Evolutionary conservation across 2,888 invertebrate genomes (phyloP).

Genomic region (Protonemura montana): DNA sequence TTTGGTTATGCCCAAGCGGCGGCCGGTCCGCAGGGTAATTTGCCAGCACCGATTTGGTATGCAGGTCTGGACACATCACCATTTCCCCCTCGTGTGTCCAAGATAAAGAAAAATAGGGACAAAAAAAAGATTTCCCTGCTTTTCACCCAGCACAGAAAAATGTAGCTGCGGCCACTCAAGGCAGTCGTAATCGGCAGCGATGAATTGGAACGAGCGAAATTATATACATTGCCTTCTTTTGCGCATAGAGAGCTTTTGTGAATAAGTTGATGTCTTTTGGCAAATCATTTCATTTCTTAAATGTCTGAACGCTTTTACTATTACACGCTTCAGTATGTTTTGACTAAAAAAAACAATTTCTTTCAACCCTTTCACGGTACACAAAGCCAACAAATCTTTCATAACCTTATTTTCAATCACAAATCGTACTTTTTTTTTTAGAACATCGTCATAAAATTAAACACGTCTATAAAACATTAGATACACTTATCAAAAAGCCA

Average conservation of each 20-base stretch:
- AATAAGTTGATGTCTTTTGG: background rate
- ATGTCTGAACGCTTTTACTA: background rate
- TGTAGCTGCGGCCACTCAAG: background rate
- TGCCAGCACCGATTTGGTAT: constrained; percentile 44
- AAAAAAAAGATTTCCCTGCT: background rate
- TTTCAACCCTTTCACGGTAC: background rate
- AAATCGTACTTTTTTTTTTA: background rate
- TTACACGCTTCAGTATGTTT: background rate
- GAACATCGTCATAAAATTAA: no score
- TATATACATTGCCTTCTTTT: background rate
- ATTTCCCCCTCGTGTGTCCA: background rate
- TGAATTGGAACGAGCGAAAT: constrained; percentile 31
- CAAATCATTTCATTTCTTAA: background rate
- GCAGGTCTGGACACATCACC: constrained; percentile 42
- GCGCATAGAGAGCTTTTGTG: background rate
- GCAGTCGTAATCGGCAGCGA: constrained; percentile 20
- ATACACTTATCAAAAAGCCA: constrained; percentile 9
- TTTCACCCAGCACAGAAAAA: background rate
- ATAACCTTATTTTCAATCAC: background rate
- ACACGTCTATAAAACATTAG: background rate
- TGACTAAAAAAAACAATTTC: background rate
- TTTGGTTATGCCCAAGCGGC: constrained; percentile 17
- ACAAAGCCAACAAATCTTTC: background rate
- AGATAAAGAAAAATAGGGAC: constrained; percentile 22
- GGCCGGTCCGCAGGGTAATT: constrained; percentile 45